Percentiles rank a stretch among this genome's conserved stretches.
Conservation (phyloP, 2,797 vertebrate species). For the Siniperca scherzeri region DNA sequence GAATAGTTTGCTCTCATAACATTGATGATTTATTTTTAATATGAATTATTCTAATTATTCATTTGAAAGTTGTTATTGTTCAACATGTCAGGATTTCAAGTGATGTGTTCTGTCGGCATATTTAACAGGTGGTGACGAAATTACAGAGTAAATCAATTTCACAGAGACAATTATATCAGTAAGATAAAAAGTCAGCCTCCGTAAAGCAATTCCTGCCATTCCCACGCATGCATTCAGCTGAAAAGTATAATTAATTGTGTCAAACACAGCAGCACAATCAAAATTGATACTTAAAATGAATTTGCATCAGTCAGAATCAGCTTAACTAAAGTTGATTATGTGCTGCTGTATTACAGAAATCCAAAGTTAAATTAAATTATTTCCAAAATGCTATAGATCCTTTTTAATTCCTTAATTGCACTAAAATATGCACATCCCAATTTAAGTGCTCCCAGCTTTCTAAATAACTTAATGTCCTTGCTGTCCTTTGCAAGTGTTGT, state of each 20-base stretch:
- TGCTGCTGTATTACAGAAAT: conserved; percentile 3
- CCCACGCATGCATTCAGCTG: conserved; percentile 25
- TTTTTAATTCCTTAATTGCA: conserved; percentile 39
- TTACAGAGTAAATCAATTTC: conserved; percentile 53
- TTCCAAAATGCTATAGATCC: conserved; percentile 17
- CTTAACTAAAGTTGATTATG: conserved; percentile 33
- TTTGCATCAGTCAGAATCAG: conserved; percentile 49
- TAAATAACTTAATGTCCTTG: conserved; percentile 10
- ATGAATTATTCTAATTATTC: conserved; percentile 23
- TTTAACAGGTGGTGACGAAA: conserved; percentile 45
- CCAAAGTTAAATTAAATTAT: conserved; percentile 45
- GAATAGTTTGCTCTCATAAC: neutral
- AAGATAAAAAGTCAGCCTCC: conserved; percentile 42
- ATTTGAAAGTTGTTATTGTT: conserved; percentile 40
- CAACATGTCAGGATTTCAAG: conserved; percentile 12
- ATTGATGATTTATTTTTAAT: conserved; percentile 22
- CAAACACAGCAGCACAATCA: conserved; percentile 43
- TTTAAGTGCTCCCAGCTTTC: conserved; percentile 8
- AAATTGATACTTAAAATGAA: conserved; percentile 47
- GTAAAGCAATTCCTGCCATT: conserved; percentile 26
- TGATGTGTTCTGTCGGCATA: conserved; percentile 21
- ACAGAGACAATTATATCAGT: conserved; percentile 39
- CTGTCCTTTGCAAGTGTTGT: neutral
- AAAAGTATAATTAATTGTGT: conserved; percentile 59
- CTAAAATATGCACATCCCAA: neutral